Base-by-base conservation (phyloP, 2,888 invertebrate species). In the Sarcophaga variegata region DNA sequence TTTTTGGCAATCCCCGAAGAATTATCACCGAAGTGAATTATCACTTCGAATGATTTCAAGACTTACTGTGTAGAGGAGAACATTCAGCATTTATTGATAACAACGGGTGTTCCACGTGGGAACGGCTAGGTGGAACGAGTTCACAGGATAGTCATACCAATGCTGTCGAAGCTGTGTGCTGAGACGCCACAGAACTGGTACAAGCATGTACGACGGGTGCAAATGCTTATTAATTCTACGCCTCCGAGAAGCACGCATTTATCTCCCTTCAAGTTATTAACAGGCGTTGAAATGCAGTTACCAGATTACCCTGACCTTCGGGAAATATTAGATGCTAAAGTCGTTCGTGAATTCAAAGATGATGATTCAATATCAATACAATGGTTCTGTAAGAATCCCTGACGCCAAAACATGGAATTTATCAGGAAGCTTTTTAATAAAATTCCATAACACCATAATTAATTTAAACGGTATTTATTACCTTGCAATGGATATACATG, bases 161-260 rank as follows among this genome's bases (percentile, higher is more conserved):
- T 92, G 22, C 47, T 92, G 3, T 89, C 92, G 1, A 93, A 93
- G 72, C 64, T 93, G n/a, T 89, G 90, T 20, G 72, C 90, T 1
- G 90, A 91, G 12, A 88, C 91, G 8, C 90, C 91, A 0, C 81
- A 85, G 4, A 88, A 90, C 22, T 92, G 91, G 91, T 81, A 81
- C 22, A 81, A 49, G n/a, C 70, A 81, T n/a, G 71, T 88, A 6
- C 25, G 63, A 3, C 17, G 64, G 0, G 78, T 69, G 6, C 78
- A 69, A 45, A 69, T 60, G 47, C 0, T 78, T 1, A 78, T 90
- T 59, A 90, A 93, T 64, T 83, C 87, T 37, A 81, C 79, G 0
- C 25, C 75, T 6, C 60, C 84, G 0, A 69, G 84, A 60, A 86
- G 81, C 25, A 88, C 88, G 1, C 74, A n/a, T 27, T 12, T 78